Evolutionary conservation across 2,797 vertebrate genomes (phyloP), one percentile per base, ranked within the genome.

Genomic region (Sternarchorhynchus goeldii): DNA sequence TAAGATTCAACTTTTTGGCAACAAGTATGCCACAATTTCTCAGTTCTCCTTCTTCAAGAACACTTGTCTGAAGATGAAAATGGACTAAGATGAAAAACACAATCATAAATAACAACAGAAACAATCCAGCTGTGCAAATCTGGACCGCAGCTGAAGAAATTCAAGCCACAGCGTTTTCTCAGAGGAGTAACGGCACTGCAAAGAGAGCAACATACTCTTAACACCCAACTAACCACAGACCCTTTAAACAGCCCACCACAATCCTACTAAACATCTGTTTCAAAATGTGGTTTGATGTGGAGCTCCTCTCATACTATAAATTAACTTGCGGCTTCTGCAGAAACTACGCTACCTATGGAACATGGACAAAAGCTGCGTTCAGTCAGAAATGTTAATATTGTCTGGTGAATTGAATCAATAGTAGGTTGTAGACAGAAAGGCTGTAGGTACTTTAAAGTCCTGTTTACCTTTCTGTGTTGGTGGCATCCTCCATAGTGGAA

Each of bases 161-260:
- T 5, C 32, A 8, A 12, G 82, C 75, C 75, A 53, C 73, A 76
- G 53, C 32, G 16, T 36, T 56, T 75, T 21, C 34, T 17, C 25
- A n/a, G 17, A 18, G 66, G 65, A 73, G 56, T 25, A 39, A 17
- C 16, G 25, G 18, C 2, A 39, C 1, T 3, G 0, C 18, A n/a
- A 7, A 34, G 45, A 65, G 65, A 55, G 31, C 4, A 14, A 41
- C 20, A 63, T 72, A 69, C 55, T 67, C 62, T 50, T 4, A 73
- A 29, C 7, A 39, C 25, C 17, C 50, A 17, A 32, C 29, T 29
- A 81, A 85, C 83, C 83, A 72, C 83, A 83, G 32, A n/a, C 59
- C 68, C 77, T 55, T 79, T 7, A 66, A 64, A 66, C 39, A 77
- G 32, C 81, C 83, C 79, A 83, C 83, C 76, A 58, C 83, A 81